Percentiles rank a stretch among this genome's conserved stretches.
These are phyloP conservation scores for Morpho deidamia DNA, from an alignment of 2,888 invertebrate genomes.

Conservation along the genomic window DNA sequence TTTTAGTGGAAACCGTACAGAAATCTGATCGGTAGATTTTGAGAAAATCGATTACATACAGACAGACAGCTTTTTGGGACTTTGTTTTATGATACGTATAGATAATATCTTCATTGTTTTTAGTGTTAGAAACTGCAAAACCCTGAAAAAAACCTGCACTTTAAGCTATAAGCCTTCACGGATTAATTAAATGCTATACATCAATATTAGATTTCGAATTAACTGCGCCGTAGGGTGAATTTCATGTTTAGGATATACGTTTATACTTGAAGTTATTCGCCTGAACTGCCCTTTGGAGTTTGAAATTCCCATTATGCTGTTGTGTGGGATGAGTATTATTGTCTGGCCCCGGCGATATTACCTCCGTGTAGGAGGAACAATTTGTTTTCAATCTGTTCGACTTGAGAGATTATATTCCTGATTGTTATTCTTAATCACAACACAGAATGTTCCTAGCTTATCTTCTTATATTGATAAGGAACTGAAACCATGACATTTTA, in stretches of 20 bases:
- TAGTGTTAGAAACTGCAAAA: no score
- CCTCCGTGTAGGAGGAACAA: constrained; percentile 26
- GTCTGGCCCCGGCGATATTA: constrained; percentile 23
- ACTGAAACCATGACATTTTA: no score
- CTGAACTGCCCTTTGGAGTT: constrained; percentile 19
- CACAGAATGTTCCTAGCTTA: constrained; percentile 1
- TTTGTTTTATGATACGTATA: no score
- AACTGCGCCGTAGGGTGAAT: not conserved
- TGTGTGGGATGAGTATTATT: constrained; percentile 25
- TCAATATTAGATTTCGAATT: not conserved
- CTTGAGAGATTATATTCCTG: constrained; percentile 11
- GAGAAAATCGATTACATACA: no score
- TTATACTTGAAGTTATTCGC: constrained; percentile 6
- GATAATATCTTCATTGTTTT: no score
- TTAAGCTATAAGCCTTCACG: no score
- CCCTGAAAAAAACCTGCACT: no score
- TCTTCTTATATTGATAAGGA: not conserved
- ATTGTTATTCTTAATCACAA: constrained; percentile 5
- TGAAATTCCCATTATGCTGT: constrained; percentile 19
- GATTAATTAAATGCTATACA: no score
- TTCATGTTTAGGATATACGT: constrained; percentile 11
- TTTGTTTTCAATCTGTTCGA: constrained; percentile 19
- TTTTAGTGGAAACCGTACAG: no score
- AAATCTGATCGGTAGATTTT: no score
- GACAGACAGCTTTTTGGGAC: no score